A percentile compares a stretch with the other conserved stretches of the same genome.
Evolutionary conservation across 2,113 vertebrate genomes (phyloP).

Genomic region (Chelonoidis abingdonii): DNA sequence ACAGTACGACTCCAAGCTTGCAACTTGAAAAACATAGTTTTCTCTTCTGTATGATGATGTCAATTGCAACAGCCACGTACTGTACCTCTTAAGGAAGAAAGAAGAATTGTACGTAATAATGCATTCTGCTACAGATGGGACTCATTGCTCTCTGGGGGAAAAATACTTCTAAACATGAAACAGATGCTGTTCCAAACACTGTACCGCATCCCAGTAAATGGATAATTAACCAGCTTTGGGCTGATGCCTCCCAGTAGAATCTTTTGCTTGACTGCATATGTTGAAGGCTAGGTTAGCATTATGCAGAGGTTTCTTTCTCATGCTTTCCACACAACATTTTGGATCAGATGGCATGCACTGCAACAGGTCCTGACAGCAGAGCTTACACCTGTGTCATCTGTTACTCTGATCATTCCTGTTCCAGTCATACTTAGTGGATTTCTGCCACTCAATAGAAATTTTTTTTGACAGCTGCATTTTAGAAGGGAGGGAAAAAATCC

Average conservation of each 20-base stretch:
- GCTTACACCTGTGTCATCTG: background rate
- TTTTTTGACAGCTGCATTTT: background rate
- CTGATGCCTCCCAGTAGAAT: background rate
- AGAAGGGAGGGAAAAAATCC: background rate
- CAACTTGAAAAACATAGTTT: conserved; percentile 19
- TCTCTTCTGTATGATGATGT: background rate
- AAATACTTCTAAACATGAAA: background rate
- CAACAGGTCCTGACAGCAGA: background rate
- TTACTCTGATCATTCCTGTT: background rate
- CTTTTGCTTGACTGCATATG: conserved; percentile 1
- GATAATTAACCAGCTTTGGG: conserved; percentile 21
- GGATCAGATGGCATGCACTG: background rate
- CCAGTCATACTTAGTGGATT: background rate
- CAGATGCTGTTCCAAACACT: background rate
- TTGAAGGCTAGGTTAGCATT: background rate
- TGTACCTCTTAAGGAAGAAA: background rate
- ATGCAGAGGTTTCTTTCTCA: background rate
- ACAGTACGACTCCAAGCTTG: background rate
- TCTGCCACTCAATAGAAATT: fast-evolving
- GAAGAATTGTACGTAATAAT: background rate
- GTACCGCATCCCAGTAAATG: background rate
- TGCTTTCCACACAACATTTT: fast-evolving
- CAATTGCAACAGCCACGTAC: background rate
- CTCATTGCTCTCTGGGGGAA: background rate
- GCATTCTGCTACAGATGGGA: background rate